Conservation (phyloP, 2,113 vertebrate genomes). For the Oryctolagus cuniculus region DNA sequence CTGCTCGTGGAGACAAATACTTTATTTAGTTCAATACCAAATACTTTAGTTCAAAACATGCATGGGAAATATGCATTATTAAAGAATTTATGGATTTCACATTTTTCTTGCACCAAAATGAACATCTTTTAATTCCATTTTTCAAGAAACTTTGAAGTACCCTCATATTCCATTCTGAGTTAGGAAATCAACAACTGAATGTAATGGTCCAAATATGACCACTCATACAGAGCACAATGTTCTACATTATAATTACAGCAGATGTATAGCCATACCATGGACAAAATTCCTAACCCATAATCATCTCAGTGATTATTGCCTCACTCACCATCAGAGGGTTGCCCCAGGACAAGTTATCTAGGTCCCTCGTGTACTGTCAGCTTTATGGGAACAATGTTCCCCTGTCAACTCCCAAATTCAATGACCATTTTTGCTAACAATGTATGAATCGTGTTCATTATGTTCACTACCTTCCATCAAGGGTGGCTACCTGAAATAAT, state of each 20-base stretch:
- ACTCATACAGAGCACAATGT: background rate
- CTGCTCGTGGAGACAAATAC: background rate
- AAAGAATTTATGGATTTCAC: too few relatives aligned
- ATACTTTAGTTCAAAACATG: too few relatives aligned
- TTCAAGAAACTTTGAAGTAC: too few relatives aligned
- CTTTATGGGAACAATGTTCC: background rate
- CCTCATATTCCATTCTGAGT: background rate
- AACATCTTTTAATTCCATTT: too few relatives aligned
- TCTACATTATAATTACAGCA: background rate
- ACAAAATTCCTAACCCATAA: background rate
- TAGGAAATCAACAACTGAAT: background rate
- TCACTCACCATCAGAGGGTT: background rate
- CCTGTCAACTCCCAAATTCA: background rate
- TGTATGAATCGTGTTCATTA: background rate
- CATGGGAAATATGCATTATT: too few relatives aligned
- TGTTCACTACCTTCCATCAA: background rate
- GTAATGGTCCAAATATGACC: background rate
- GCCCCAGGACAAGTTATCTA: background rate
- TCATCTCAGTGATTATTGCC: background rate
- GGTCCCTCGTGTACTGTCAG: background rate
- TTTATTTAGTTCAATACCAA: background rate
- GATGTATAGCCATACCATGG: background rate
- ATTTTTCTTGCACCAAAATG: too few relatives aligned
- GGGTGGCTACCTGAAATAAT: background rate
- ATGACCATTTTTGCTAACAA: background rate